These are phyloP conservation scores for Lasiommata megera DNA, from an alignment of 2,888 invertebrate species.

Conservation along the genomic window DNA sequence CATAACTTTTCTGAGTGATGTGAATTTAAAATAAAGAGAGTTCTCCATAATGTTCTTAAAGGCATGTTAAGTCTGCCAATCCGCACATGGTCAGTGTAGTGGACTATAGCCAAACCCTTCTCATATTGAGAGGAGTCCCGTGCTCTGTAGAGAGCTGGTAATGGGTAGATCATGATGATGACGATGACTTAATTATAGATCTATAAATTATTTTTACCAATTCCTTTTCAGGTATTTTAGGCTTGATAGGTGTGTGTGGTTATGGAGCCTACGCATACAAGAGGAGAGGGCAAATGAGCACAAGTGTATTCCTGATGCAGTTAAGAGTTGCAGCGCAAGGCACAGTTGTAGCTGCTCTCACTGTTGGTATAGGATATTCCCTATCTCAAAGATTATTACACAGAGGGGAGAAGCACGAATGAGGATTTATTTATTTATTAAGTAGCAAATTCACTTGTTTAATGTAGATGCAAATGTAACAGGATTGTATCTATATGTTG, in stretches of 20 bases:
- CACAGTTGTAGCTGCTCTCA: conserved; percentile 88
- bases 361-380: conserved; percentile 86
- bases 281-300: conserved; percentile 87
- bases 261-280: conserved; percentile 89
- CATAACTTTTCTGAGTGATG: too few species aligned
- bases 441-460: conserved; percentile 19
- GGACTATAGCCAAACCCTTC: too few species aligned
- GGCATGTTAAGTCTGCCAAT: too few species aligned
- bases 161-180: too few species aligned
- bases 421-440: conserved; percentile 22
- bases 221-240: conserved; percentile 83
- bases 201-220: conserved; percentile 7
- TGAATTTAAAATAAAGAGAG: too few species aligned
- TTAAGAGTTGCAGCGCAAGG: conserved; percentile 93
- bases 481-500: background rate
- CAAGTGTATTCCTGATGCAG: conserved; percentile 92
- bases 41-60: too few species aligned
- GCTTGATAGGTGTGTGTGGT: conserved; percentile 83
- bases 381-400: conserved; percentile 81
- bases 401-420: conserved; percentile 56
- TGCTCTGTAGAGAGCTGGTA: too few species aligned
- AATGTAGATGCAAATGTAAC: background rate
- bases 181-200: too few species aligned
- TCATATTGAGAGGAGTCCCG: too few species aligned
- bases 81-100: too few species aligned